phyloP scores from a whole-genome alignment of 2,888 invertebrate species.

The Copidosoma aretas region DNA sequence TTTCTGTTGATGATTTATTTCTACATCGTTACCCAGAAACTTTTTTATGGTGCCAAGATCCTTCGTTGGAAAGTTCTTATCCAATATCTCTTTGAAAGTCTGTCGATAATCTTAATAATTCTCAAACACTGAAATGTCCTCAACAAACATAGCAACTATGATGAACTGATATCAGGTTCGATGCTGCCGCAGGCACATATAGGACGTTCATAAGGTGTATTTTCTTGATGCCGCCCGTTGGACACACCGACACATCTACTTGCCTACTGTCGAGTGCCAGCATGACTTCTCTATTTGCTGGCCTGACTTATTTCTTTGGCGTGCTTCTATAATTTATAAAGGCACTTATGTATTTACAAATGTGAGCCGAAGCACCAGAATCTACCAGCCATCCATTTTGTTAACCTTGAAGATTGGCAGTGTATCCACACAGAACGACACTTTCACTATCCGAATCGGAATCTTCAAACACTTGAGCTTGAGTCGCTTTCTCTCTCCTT shows the following conservation, averaged over 20 bases:
- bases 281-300: too few species aligned
- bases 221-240: not conserved
- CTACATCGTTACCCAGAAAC: conserved; percentile 29
- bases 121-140: conserved; percentile 12
- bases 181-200: not conserved
- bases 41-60: conserved; percentile 39
- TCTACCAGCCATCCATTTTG: too few species aligned
- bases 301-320: too few species aligned
- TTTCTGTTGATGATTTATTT: not conserved
- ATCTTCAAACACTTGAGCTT: too few species aligned
- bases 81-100: conserved; percentile 35
- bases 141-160: conserved; percentile 39
- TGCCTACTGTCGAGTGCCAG: too few species aligned
- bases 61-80: conserved; percentile 38
- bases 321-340: too few species aligned
- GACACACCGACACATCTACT: not conserved
- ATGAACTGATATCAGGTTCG: conserved; percentile 2
- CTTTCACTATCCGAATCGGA: too few species aligned
- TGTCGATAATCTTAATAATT: conserved; percentile 36
- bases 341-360: too few species aligned
- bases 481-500: too few species aligned
- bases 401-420: too few species aligned
- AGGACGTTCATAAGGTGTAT: not conserved
- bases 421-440: too few species aligned
- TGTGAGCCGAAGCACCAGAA: too few species aligned